Conservation (phyloP, 1,140 invertebrate species). For the Aricia agestis region DNA sequence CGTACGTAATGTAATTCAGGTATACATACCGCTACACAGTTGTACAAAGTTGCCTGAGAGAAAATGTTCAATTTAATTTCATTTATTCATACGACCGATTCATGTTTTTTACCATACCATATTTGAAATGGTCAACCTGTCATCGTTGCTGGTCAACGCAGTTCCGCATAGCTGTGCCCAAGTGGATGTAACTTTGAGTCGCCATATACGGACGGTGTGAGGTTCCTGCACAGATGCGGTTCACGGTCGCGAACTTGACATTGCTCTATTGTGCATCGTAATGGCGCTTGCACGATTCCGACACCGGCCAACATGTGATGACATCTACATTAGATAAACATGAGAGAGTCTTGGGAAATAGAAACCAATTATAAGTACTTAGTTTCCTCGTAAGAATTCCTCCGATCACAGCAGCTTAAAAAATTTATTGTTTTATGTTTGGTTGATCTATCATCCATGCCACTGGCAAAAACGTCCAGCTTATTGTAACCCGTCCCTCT, state of each 20-base stretch:
- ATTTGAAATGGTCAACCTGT: not conserved
- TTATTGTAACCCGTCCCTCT: too few species aligned
- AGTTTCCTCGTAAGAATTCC: too few species aligned
- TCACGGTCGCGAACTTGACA: conserved; percentile 9
- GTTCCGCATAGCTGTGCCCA: conserved; percentile 6
- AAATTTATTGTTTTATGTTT: too few species aligned
- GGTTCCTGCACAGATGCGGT: not conserved
- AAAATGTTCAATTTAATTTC: not conserved
- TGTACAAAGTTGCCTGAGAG: not conserved
- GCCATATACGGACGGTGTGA: not conserved
- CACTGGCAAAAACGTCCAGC: too few species aligned
- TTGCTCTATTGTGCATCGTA: conserved; percentile 8
- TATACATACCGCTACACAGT: too few species aligned
- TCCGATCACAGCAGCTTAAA: too few species aligned
- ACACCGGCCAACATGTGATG: not conserved
- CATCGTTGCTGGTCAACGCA: not conserved
- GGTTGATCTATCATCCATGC: too few species aligned
- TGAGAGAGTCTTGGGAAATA: too few species aligned
- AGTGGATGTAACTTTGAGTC: not conserved
- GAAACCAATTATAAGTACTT: too few species aligned
- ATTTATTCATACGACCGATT: not conserved
- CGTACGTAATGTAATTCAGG: too few species aligned
- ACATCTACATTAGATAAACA: not conserved
- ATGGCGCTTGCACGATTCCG: not conserved
- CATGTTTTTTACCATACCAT: not conserved